Evolutionary conservation across 2,113 vertebrate genomes (phyloP).

Genomic region (Ammodytes marinus): DNA sequence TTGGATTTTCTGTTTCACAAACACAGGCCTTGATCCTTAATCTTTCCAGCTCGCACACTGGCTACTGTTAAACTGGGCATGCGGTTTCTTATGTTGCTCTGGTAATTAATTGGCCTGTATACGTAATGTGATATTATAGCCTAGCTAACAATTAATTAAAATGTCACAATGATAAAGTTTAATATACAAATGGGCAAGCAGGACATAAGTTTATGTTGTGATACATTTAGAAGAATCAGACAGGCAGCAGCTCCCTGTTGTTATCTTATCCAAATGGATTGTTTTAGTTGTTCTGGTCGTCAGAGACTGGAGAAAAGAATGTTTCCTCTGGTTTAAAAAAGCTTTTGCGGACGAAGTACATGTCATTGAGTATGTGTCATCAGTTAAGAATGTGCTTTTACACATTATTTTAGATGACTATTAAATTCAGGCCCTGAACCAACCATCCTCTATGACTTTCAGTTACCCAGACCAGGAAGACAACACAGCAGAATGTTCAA

Average conservation of each 20-base stretch:
- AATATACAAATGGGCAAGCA: not conserved
- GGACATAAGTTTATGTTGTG: not conserved
- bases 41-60: not conserved
- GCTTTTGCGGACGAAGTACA: not conserved
- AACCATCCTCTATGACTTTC: not conserved
- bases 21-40: not conserved
- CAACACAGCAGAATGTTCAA: not conserved
- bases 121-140: not conserved
- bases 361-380: not conserved
- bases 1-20: not conserved
- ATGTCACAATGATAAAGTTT: not conserved
- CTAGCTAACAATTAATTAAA: not conserved
- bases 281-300: not conserved
- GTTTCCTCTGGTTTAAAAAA: not conserved
- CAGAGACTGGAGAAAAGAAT: not conserved
- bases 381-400: constrained; percentile 4
- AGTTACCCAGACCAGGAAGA: not conserved
- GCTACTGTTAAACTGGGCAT: not conserved
- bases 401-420: not conserved
- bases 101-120: not conserved
- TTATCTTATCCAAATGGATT: not conserved
- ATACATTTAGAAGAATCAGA: not conserved
- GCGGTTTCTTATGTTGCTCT: not conserved
- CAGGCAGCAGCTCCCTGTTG: not conserved
- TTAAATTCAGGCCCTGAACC: not conserved